Base-by-base conservation (phyloP, 2,113 vertebrate genomes). In the Microcebus lehilahytsara region DNA sequence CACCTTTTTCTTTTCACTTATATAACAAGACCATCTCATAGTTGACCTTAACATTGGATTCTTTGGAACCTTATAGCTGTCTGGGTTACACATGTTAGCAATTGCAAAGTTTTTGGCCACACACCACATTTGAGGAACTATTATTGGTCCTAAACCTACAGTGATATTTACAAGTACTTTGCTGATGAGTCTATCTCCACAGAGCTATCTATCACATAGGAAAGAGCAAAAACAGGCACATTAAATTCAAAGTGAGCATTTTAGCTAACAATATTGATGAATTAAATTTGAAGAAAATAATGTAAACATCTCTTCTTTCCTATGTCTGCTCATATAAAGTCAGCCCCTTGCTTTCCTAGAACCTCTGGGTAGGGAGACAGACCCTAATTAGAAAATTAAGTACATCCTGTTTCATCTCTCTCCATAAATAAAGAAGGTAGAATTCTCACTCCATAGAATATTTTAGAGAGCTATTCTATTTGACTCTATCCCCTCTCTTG, bases 171-270 rank as follows among this genome's bases (percentile, higher is more conserved):
- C 71, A 56, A 40, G 62, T 23, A 64, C 64, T 77, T 64, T 80
- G 37, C 25, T 72, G 27, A 81, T 20, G 9, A 88, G 23, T 27
- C 66, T 60, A 9, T 84, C 66, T 49, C 27, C 42, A 23, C 9
- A 40, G 53, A 72, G 62, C 64, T 66, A n/a, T 93, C 58, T 66
- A n/a, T 93, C 58, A 16, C 46, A 77, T 25, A 66, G 81, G 22
- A 75, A 32, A n/a, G 27, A 71, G 74, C 40, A 84, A 90, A 94
- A 91, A 85, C 58, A 92, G 64, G 62, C 27, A 88, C 46, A 87
- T 14, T 25, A 51, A 93, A 80, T 34, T 85, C 71, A 94, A 84
- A 79, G 25, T 37, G n/a, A 85, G 34, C 13, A 64, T 91, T 96
- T 93, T 53, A 80, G 60, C 32, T 51, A 93, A 69, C 20, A 92